These are phyloP conservation scores for Betta splendens DNA, from an alignment of 2,797 vertebrate species.

Conservation along the genomic window DNA sequence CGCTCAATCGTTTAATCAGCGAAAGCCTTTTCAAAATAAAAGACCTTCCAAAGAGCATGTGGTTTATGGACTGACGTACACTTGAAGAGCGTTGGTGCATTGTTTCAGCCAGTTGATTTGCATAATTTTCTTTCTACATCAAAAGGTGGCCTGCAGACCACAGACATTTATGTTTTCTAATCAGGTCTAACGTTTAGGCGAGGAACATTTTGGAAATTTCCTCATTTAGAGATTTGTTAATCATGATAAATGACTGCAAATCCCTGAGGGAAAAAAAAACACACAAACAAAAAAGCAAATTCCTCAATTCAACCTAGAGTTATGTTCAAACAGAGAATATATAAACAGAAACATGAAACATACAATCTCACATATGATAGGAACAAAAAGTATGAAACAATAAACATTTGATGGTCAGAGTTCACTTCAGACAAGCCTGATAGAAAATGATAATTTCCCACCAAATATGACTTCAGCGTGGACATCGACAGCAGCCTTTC, in stretches of 20 bases:
- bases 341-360: not conserved
- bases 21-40: not conserved
- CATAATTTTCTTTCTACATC: slow-evolving; percentile 1
- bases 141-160: slow-evolving; percentile 2
- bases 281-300: not conserved
- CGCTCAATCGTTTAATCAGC: not conserved
- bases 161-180: slow-evolving; percentile 1
- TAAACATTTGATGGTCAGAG: slow-evolving; percentile 12
- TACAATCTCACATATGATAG: not conserved
- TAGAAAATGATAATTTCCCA: not conserved
- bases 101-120: slow-evolving; percentile 13
- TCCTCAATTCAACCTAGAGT: not conserved
- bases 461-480: slow-evolving; percentile 6
- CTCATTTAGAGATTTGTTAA: slow-evolving; percentile 9
- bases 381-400: not conserved
- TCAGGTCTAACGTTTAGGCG: not conserved
- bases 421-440: not conserved
- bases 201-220: not conserved
- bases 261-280: not conserved
- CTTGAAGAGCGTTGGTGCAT: not conserved
- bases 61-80: slow-evolving; percentile 8
- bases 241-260: not conserved
- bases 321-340: not conserved
- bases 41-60: not conserved
- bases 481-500: not conserved